Base-by-base conservation (phyloP, 2,113 vertebrate genomes). In the Ivindomyrus marchei region DNA sequence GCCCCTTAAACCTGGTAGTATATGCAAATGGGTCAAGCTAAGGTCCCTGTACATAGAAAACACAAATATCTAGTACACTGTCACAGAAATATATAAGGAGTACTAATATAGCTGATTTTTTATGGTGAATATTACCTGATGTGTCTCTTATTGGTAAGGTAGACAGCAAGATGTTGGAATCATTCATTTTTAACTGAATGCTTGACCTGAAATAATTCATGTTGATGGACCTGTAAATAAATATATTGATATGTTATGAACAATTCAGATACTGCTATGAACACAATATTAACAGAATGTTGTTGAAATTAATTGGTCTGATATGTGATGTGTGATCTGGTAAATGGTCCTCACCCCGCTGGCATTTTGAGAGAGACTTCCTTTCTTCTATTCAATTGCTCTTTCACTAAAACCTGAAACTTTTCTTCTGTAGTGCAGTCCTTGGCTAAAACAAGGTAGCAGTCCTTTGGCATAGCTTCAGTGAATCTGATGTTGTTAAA, bases 401-500 rank as follows among this genome's bases (percentile, higher is more conserved):
- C 39, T 66, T 56, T 89, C 83, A 89, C 46, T 50, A 89, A 10
- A 27, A 89, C 89, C 52, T 56, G 42, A 21, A 89, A 89, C 50
- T 86, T 70, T 70, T 70, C 45, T n/a, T 89, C 53, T 62, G 53
- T 31, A 6, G 52, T 89, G 53, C 89, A 89, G 52, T 89, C 89
- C 39, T 89, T 80, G 17, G 83, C 53, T 42, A 89, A 11, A 15
- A 89, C 53, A 31, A 85, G 42, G 83, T 85, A 89, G 53, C 89
- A 89, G 24, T 56, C 89, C 62, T 89, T 89, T 3, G 89, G 80
- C 53, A 86, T 17, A n/a, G 80, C 11, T 62, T 53, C 31, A 5
- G 52, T 89, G n/a, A 89, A 89, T 53, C 53, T 89, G 24, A 85
- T 85, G 42, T 89, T 85, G 80, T 89, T 85, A 53, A 89, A 89